Evolutionary conservation across 2,113 vertebrate genomes (phyloP).

Genomic region (Syngnathus typhle): DNA sequence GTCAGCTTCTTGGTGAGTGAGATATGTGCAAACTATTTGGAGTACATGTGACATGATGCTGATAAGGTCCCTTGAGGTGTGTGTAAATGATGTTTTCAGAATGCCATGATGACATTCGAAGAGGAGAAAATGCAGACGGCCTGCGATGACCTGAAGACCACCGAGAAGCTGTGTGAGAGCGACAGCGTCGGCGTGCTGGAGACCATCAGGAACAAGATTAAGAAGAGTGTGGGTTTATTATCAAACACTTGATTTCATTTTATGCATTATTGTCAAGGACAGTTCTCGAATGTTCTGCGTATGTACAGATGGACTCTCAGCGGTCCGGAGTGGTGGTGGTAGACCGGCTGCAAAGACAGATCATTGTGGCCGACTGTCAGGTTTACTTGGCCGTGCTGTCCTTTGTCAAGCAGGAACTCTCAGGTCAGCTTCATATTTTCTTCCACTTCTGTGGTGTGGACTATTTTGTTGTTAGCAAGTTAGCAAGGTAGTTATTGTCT

Average conservation of each 20-base stretch:
- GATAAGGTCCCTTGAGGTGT: neutral
- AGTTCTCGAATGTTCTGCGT: constrained; percentile 9
- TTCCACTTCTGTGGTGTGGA: neutral
- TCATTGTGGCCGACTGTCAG: constrained; percentile 96
- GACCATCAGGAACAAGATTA: constrained; percentile 97
- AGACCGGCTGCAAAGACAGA: constrained; percentile 93
- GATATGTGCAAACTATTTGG: too few relatives aligned
- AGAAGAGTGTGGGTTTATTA: constrained; percentile 84
- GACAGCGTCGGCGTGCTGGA: constrained; percentile 93
- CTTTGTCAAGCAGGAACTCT: constrained; percentile 94
- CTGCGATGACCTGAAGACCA: constrained; percentile 92
- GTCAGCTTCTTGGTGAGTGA: constrained; percentile 97
- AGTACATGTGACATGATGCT: neutral
- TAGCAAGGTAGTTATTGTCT: neutral
- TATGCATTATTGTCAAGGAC: too few relatives aligned
- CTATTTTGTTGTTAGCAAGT: neutral
- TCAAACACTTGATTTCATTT: too few relatives aligned
- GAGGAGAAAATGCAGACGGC: constrained; percentile 98
- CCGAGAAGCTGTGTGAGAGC: constrained; percentile 93
- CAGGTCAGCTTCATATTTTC: constrained; percentile 72
- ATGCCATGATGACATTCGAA: constrained; percentile 99
- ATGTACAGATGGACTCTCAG: constrained; percentile 81
- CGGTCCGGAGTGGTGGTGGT: constrained; percentile 80
- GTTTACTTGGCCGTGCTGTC: constrained; percentile 95
- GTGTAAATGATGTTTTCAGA: constrained; percentile 61